These are phyloP conservation scores for Petroica traversi DNA, from an alignment of 2,113 vertebrate genomes.

Conservation along the genomic window DNA sequence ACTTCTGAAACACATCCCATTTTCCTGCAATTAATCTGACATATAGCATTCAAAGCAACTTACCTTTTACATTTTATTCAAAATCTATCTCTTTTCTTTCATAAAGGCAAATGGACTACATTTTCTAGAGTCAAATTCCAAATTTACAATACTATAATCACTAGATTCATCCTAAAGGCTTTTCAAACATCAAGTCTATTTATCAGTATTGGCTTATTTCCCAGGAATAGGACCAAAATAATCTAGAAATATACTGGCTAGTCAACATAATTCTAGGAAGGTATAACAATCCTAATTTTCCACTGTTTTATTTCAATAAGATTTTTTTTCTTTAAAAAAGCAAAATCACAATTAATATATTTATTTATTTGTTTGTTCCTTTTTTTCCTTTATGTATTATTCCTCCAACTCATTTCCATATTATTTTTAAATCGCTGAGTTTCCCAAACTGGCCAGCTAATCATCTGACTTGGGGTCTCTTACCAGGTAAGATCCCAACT, in stretches of 20 bases:
- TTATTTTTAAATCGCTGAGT: not conserved
- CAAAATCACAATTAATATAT: not conserved
- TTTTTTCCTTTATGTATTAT: too few relatives aligned
- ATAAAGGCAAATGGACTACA: not conserved
- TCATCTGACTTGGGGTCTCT: not conserved
- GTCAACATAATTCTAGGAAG: not conserved
- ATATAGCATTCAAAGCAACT: not conserved
- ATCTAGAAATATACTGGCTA: not conserved
- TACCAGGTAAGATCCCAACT: not conserved
- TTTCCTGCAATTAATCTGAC: not conserved
- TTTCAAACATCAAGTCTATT: slow-evolving; percentile 13
- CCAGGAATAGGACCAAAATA: slow-evolving; percentile 28
- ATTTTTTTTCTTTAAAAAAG: not conserved
- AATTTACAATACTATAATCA: not conserved
- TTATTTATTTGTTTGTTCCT: not conserved
- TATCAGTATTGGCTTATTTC: slow-evolving; percentile 35
- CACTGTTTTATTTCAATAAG: not conserved
- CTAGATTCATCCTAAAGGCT: not conserved
- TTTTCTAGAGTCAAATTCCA: not conserved
- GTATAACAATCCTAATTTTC: not conserved
- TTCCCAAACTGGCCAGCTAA: not conserved
- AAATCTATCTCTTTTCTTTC: not conserved
- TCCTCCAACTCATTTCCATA: not conserved
- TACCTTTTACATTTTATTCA: not conserved
- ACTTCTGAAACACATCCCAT: not conserved